Evolutionary conservation across 2,113 vertebrate genomes (phyloP).

Genomic region (Plestiodon gilberti): DNA sequence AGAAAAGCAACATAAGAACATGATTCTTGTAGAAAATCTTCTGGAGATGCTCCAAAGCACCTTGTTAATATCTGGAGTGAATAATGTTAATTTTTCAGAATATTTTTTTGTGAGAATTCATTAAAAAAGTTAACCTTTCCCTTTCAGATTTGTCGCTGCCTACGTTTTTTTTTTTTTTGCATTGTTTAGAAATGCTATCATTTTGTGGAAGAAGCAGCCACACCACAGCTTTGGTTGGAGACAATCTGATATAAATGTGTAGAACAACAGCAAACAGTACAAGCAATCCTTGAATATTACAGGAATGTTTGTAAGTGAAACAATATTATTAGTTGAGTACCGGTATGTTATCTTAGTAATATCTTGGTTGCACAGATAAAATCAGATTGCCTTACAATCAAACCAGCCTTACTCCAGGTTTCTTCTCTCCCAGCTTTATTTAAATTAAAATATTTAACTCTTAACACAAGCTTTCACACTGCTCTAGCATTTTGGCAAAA

Average conservation of each 20-base stretch:
- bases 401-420: constrained; percentile 49
- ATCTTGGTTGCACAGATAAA: constrained; percentile 31
- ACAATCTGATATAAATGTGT: constrained; percentile 43
- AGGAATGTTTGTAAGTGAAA: constrained; percentile 27
- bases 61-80: constrained; percentile 14
- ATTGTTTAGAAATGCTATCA: neutral
- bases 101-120: neutral
- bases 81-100: constrained; percentile 21
- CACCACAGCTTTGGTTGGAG: constrained; percentile 28
- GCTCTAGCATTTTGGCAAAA: neutral
- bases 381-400: constrained; percentile 17
- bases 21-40: constrained; percentile 28
- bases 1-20: constrained; percentile 13
- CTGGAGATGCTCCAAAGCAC: constrained; percentile 7
- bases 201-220: constrained; percentile 6
- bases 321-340: constrained; percentile 21
- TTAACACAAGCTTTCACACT: neutral
- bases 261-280: constrained; percentile 41
- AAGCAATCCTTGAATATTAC: constrained; percentile 47
- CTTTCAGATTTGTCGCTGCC: constrained; percentile 29
- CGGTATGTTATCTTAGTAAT: neutral
- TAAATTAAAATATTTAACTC: constrained; percentile 25
- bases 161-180: neutral
- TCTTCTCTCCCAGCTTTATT: constrained; percentile 16
- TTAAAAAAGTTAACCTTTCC: neutral